A percentile compares a stretch with the other conserved stretches of the same genome.
Evolutionary conservation across 2,113 vertebrate genomes (phyloP).

Genomic region (Tetrao urogallus): DNA sequence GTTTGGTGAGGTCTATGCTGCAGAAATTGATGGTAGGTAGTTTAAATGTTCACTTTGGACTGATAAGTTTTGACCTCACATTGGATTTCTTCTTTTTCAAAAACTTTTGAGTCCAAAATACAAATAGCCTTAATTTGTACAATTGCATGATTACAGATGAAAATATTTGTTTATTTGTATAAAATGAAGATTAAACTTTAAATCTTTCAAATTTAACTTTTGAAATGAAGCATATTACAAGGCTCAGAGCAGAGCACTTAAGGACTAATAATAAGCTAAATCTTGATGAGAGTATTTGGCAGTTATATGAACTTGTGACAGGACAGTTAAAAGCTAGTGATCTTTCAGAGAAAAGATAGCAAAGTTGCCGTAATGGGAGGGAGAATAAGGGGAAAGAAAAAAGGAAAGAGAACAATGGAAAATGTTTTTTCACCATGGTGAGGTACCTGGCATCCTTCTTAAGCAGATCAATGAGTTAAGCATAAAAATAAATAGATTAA

Average conservation of each 20-base stretch:
- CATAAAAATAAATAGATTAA: neutral
- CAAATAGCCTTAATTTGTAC: neutral
- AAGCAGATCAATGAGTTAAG: neutral
- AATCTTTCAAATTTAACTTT: neutral
- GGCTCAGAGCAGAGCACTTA: neutral
- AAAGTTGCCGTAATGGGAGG: neutral
- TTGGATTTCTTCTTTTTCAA: neutral
- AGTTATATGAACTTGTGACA: neutral
- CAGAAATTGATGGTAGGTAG: constrained; percentile 87
- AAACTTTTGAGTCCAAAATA: neutral
- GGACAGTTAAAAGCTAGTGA: neutral
- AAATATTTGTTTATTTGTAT: neutral
- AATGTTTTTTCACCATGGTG: neutral
- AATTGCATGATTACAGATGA: neutral
- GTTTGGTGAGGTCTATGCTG: constrained; percentile 95
- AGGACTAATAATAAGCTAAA: neutral
- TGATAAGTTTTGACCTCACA: neutral
- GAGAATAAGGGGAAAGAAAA: neutral
- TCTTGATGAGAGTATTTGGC: neutral
- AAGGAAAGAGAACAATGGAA: neutral
- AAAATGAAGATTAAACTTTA: neutral
- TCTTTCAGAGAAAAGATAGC: neutral
- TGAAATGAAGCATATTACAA: neutral
- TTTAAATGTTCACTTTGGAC: neutral
- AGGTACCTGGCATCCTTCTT: neutral